Base-by-base conservation (phyloP, 1,140 invertebrate genomes). In the Charaxes varanes region DNA sequence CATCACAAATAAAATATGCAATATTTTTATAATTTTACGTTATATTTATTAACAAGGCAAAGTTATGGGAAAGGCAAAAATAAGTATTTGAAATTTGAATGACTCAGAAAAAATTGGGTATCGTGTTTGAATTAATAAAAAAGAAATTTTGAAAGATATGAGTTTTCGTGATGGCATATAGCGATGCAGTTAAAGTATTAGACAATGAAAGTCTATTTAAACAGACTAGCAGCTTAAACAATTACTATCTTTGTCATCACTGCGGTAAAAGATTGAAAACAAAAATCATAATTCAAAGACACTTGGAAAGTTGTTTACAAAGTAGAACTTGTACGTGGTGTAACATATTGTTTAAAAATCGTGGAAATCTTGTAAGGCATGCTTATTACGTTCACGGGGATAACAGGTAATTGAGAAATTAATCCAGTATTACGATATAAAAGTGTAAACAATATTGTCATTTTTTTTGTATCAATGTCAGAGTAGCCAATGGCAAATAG, bases 311-410 rank as follows among this genome's bases (percentile, higher is more conserved):
- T 7, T 49, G 42, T 36, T 35, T 41, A 0, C 11, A 2, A n/a
- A 41, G 11, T 6, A 33, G 30, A 18, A 51, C 36, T 2, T 60
- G 57, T 26, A 31, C 16, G 1, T 59, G 50, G 44, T 63, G 60
- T 19, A 51, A 49, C 6, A 31, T 55, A 1, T 22, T 32, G n/a
- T 64, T 61, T 13, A 53, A 41, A 23, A 61, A 58, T 14, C 45
- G 37, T 4, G 57, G 50, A 0, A 60, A 53, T 19, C 17, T 63
- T 0, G 38, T 43, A 7, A 41, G 16, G 7, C 47, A 48, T 36
- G 19, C 27, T 6, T 38, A 28, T 7, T 34, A 32, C 17, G 35
- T 50, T 3, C 52, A 54, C 19, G 41, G 33, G 17, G 32, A 49
- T 10, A 30, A 31, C 14, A 45, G 34, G 42, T 45, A 21, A 11